These are phyloP conservation scores for Ariolimax columbianus DNA, from an alignment of 2,888 invertebrate genomes.

Conservation along the genomic window DNA sequence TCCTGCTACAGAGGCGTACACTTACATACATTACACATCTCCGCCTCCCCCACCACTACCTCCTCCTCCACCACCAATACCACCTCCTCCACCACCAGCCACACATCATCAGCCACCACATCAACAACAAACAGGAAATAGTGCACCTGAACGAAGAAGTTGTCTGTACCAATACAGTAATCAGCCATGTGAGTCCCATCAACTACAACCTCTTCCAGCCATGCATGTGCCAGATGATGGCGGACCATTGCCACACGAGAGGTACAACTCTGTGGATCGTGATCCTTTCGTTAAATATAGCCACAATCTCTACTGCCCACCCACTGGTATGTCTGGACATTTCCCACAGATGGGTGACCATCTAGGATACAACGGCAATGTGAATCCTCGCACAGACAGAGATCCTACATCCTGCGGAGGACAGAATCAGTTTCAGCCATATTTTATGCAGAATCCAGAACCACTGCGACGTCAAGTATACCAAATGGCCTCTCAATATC, in stretches of 20 bases:
- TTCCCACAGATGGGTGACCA: conserved; percentile 20
- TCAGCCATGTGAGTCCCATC: neutral
- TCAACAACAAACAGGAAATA: neutral
- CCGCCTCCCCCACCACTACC: neutral
- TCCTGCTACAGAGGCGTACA: conserved; percentile 11
- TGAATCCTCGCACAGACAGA: neutral
- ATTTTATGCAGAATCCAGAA: conserved; percentile 28
- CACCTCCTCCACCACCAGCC: neutral
- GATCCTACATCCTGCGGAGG: neutral
- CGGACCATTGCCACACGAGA: neutral
- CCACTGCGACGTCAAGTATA: conserved; percentile 35
- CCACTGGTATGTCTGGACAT: conserved; percentile 4
- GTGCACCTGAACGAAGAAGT: conserved; percentile 14
- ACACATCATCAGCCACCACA: neutral
- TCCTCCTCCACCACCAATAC: neutral
- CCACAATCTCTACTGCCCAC: conserved; percentile 5
- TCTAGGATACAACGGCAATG: neutral
- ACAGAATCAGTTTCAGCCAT: conserved; percentile 26
- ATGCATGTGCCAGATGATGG: neutral
- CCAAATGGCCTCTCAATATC: conserved; percentile 45
- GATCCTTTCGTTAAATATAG: conserved; percentile 29
- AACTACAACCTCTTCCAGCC: neutral
- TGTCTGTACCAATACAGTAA: conserved; percentile 31
- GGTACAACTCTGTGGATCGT: neutral
- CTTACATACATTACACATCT: neutral